Evolutionary conservation across 2,888 invertebrate species (phyloP).

Genomic region (Aspidapion aeneum): DNA sequence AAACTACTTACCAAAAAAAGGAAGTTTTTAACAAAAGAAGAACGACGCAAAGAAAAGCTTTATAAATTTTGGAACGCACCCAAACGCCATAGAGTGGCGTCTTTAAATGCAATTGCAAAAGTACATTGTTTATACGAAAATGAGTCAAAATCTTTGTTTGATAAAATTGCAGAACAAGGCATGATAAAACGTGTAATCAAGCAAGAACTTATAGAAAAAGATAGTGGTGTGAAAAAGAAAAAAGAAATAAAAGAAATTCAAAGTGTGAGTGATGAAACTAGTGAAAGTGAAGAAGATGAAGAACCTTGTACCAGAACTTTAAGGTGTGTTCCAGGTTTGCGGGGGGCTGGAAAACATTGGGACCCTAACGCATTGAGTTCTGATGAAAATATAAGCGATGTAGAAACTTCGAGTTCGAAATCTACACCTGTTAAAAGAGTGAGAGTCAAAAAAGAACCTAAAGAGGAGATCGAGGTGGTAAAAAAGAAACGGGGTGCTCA

Average conservation of each 20-base stretch:
- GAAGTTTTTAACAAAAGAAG: constrained; percentile 21
- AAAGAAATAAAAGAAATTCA: not conserved
- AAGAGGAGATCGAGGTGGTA: constrained; percentile 37
- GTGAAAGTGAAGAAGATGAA: constrained; percentile 9
- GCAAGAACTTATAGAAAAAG: not conserved
- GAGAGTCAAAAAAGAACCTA: constrained; percentile 48
- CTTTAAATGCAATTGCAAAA: constrained; percentile 84
- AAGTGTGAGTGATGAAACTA: constrained; percentile 9
- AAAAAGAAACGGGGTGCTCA: constrained; percentile 43
- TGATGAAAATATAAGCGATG: constrained; percentile 35
- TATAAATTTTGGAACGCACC: constrained; percentile 73
- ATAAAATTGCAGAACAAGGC: constrained; percentile 33
- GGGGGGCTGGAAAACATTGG: constrained; percentile 81
- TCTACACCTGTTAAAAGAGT: constrained; percentile 9
- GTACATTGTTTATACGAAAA: constrained; percentile 90
- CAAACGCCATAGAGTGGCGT: constrained; percentile 82
- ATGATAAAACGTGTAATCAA: constrained; percentile 19
- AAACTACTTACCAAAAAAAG: constrained; percentile 20
- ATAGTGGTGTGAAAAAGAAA: not conserved
- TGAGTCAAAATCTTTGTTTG: constrained; percentile 57
- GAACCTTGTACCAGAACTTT: constrained; percentile 54
- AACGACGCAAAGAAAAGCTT: constrained; percentile 29
- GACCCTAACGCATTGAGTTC: constrained; percentile 67
- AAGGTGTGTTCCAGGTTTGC: constrained; percentile 69
- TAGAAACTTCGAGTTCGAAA: constrained; percentile 8